Evolutionary conservation across 2,113 vertebrate genomes (phyloP), one percentile per base, ranked within the genome.

Genomic region (Corythornis cristatus): DNA sequence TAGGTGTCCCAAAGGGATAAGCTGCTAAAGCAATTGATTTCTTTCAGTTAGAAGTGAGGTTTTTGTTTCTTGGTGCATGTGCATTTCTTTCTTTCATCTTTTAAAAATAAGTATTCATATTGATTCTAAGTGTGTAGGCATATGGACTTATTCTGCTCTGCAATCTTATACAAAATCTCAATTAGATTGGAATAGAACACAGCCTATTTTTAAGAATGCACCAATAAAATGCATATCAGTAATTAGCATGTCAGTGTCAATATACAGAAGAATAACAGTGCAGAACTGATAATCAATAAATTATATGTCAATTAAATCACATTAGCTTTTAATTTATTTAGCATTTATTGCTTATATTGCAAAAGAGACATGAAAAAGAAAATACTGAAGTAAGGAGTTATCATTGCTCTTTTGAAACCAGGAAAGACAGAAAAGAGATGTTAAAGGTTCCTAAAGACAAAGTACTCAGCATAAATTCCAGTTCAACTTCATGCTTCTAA

Each of bases 1-100:
- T 94, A 84, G 82, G 61, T 43, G 53, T 76, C 93, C 94, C 87
- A 66, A 60, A 64, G 61, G 87, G 91, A 90, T 87, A 70, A 94
- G 21, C 25, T 35, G 51, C 75, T 83, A 81, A 90, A 96, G 54
- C 15, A 73, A 68, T 45, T 64, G 72, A 74, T 67, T 93, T 71
- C 51, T 77, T 93, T 93, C 62, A 58, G 75, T 90, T 88, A 90
- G 65, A 94, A 95, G 40, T 1, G 17, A 56, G 45, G 16, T 2
- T 67, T 95, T 73, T 73, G 17, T 26, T 70, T 93, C 64, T 73
- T 31, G 50, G 29, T 0, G 3, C 58, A 25, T 35, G 22, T 37
- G 6, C 11, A n/a, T 62, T 89, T 68, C 15, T 88, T 45, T 67
- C 31, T 35, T 40, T 62, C 35, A 5, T 31, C 17, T 75, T 77